phyloP scores from a whole-genome alignment of 2,113 vertebrate species.

The Malaclemys terrapin region DNA sequence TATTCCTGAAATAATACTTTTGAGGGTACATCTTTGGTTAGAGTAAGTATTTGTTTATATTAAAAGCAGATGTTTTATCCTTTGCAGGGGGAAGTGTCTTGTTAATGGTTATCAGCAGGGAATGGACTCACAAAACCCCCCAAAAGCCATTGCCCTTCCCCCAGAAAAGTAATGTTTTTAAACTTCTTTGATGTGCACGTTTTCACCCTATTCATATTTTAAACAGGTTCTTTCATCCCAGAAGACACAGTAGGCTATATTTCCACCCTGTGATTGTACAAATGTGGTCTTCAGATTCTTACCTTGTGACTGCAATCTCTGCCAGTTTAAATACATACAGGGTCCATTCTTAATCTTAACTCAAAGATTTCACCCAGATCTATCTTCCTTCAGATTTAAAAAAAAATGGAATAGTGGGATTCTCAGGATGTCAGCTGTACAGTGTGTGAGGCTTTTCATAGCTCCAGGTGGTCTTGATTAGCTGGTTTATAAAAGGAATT shows the following conservation, averaged over 20 bases:
- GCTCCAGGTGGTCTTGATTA: conserved; percentile 68
- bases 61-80: conserved; percentile 61
- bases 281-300: not conserved
- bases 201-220: not conserved
- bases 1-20: conserved; percentile 30
- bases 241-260: not conserved
- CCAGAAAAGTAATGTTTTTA: conserved; percentile 25
- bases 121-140: not conserved
- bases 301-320: not conserved
- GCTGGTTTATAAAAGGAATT: conserved; percentile 10
- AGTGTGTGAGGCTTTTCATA: conserved; percentile 66
- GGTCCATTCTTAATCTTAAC: conserved; percentile 38
- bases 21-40: conserved; percentile 15
- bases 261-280: not conserved
- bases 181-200: not conserved
- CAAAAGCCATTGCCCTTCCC: conserved; percentile 4
- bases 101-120: conserved; percentile 17
- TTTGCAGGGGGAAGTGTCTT: conserved; percentile 63
- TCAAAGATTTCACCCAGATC: not conserved
- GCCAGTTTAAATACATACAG: conserved; percentile 31
- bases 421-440: conserved; percentile 64
- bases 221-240: not conserved
- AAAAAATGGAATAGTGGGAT: conserved; percentile 56
- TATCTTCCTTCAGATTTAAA: conserved; percentile 46
- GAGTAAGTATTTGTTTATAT: conserved; percentile 41